A percentile compares a stretch with the other conserved stretches of the same genome.
These are phyloP conservation scores for Anticlea derivata DNA, from an alignment of 2,888 invertebrate species.

Conservation along the genomic window DNA sequence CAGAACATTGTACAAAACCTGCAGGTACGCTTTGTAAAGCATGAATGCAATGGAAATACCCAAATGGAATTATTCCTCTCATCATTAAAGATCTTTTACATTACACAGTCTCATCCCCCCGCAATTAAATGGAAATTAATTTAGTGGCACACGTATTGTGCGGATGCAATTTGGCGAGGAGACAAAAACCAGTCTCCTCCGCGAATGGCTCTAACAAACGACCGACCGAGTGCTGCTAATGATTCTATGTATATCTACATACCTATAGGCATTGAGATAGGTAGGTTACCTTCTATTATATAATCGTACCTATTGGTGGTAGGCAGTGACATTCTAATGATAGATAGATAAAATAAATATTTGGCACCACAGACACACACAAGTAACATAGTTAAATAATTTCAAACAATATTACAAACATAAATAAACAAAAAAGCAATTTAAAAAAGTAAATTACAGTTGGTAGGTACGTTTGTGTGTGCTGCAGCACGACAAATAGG, in stretches of 20 bases:
- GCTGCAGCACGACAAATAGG: no score
- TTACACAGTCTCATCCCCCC: conserved; percentile 44
- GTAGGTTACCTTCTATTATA: conserved; percentile 1
- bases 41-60: conserved; percentile 41
- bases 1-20: no score
- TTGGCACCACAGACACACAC: no score
- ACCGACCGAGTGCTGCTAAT: conserved; percentile 79
- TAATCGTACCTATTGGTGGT: no score
- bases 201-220: conserved; percentile 80
- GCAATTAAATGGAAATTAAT: conserved; percentile 80
- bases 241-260: conserved; percentile 63
- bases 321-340: no score
- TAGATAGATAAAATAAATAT: no score
- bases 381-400: no score
- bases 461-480: no score
- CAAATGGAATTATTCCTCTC: conserved; percentile 17
- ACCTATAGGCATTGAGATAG: conserved; percentile 7
- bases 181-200: conserved; percentile 80
- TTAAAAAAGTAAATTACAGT: no score
- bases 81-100: conserved; percentile 28
- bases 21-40: conserved; percentile 46
- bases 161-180: conserved; percentile 79
- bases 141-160: conserved; percentile 75
- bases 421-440: no score
- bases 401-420: no score